A percentile compares a stretch with the other conserved stretches of the same genome.
Evolutionary conservation across 2,888 invertebrate genomes (phyloP).

Genomic region (Lasioglossum calceatum): DNA sequence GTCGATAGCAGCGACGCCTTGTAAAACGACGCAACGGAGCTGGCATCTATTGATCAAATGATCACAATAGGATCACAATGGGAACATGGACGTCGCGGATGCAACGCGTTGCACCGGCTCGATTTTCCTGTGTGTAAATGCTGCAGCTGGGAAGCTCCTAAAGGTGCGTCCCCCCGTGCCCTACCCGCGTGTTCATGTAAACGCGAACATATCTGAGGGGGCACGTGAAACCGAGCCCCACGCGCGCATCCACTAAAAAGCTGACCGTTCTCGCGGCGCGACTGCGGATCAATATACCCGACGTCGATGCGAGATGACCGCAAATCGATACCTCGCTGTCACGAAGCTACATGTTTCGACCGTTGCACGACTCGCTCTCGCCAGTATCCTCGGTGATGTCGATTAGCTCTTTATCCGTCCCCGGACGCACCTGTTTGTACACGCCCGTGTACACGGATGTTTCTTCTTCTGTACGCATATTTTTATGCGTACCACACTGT

Average conservation of each 20-base stretch:
- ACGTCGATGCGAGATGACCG: conserved; percentile 41
- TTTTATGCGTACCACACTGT: not conserved
- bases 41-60: conserved; percentile 62
- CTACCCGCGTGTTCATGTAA: conserved; percentile 17
- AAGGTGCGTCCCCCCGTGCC: conserved; percentile 28
- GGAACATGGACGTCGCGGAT: conserved; percentile 45
- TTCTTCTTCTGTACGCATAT: not conserved
- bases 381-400: not conserved
- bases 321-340: conserved; percentile 56
- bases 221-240: conserved; percentile 26
- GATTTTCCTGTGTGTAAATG: conserved; percentile 50
- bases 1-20: conserved; percentile 53
- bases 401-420: not conserved
- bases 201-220: conserved; percentile 29
- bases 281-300: conserved; percentile 25
- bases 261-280: not conserved
- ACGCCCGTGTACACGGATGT: not conserved
- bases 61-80: conserved; percentile 65
- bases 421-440: not conserved
- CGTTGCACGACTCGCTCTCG: conserved; percentile 41
- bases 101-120: conserved; percentile 42
- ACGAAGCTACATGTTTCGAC: conserved; percentile 33
- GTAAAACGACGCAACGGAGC: conserved; percentile 56
- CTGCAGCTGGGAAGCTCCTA: conserved; percentile 27
- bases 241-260: conserved; percentile 32